Base-by-base conservation (phyloP, 2,888 invertebrate genomes). In the Gymnoscelis rufifasciata region DNA sequence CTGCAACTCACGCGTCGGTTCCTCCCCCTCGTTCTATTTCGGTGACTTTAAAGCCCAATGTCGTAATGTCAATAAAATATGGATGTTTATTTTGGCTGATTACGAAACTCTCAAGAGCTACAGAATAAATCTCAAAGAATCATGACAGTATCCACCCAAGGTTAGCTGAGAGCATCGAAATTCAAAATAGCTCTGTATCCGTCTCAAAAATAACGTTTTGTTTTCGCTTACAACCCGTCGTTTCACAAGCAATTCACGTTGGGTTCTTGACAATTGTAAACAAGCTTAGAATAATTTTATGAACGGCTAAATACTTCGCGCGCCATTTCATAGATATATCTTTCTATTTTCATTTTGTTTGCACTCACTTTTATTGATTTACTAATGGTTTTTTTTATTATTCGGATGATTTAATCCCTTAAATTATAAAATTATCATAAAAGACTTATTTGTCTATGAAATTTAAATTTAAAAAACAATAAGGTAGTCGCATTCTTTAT, bases 61-160 rank as follows among this genome's bases (percentile, higher is more conserved):
- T 86, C 82, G 83, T 83, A 86, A 86, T 78, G 77, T 79, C 80
- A 83, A 86, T 86, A 83, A 84, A 83, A 81, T 82, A 81, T 81
- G 73, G 77, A 78, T 66, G 78, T 82, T 84, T 88, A 88, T 88
- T 87, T 84, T 79, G 69, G 77, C 72, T 64, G 79, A 79, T 87
- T 86, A 83, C 82, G 82, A 84, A 82, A 87, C 74, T 67, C 73
- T 73, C 71, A 74, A 68, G 68, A n/a, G 63, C 63, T 66, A 71
- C 74, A 70, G 63, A 64, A 76, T 82, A 77, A 78, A 83, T 83
- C 78, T 83, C 57, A 68, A 78, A 78, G 76, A 79, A 77, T 74
- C 72, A 69, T 59, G 76, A 76, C 72, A 59, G 72, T 73, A 74
- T 58, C 68, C 63, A 52, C 55, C 73, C 83, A 87, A 88, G 86